Evolutionary conservation across 2,797 vertebrate genomes (phyloP).

Genomic region (Trachurus trachurus): DNA sequence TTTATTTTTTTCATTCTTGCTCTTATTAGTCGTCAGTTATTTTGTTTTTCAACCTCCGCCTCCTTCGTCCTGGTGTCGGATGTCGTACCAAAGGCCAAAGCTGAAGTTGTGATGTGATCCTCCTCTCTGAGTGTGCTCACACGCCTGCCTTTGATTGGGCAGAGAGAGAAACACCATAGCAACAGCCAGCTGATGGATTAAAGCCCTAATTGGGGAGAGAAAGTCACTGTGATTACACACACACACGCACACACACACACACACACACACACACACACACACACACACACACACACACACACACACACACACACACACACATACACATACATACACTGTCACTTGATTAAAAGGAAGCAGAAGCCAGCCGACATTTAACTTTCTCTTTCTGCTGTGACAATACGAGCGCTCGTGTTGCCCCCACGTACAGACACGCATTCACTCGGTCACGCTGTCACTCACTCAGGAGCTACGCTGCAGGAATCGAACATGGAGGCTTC

Average conservation of each 20-base stretch:
- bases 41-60: neutral
- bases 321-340: slow-evolving; percentile 4
- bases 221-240: slow-evolving; percentile 70
- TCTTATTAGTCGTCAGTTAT: neutral
- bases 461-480: slow-evolving; percentile 29
- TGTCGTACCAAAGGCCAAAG: slow-evolving; percentile 22
- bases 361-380: slow-evolving; percentile 49
- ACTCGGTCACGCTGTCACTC: slow-evolving; percentile 41
- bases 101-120: slow-evolving; percentile 38
- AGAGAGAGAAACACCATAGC: slow-evolving; percentile 68
- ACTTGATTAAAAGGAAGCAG: slow-evolving; percentile 68
- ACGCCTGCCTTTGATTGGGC: slow-evolving; percentile 57
- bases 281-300: slow-evolving; percentile 26
- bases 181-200: slow-evolving; percentile 81
- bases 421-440: slow-evolving; percentile 16
- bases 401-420: slow-evolving; percentile 21
- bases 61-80: slow-evolving; percentile 14
- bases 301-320: neutral
- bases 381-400: slow-evolving; percentile 35
- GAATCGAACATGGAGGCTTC: slow-evolving; percentile 60
- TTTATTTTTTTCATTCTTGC: neutral
- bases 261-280: neutral
- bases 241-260: neutral
- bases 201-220: slow-evolving; percentile 75
- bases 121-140: slow-evolving; percentile 55